Conservation (phyloP, 2,113 vertebrate species). For the Camarhynchus parvulus region DNA sequence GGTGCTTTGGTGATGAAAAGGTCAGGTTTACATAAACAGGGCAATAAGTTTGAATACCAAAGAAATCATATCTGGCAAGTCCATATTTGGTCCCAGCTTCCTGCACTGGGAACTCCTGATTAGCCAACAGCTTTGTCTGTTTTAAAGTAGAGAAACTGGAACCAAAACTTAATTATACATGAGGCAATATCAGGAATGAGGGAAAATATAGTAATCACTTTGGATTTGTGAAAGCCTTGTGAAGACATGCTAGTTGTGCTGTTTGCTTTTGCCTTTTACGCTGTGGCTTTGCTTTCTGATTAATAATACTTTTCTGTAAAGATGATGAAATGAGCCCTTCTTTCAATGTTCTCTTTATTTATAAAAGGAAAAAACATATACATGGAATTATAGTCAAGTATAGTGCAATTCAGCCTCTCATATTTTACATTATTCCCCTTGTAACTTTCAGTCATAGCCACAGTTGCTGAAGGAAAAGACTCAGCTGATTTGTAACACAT, state of each 20-base stretch:
- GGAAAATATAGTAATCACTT: neutral
- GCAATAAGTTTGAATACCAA: neutral
- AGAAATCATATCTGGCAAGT: neutral
- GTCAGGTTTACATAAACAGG: neutral
- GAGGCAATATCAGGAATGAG: neutral
- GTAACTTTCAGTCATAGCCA: neutral
- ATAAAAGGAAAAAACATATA: neutral
- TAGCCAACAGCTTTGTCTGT: neutral
- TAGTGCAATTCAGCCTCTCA: neutral
- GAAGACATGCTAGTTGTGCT: neutral
- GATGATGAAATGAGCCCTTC: neutral
- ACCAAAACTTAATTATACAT: neutral
- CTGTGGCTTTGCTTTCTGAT: neutral
- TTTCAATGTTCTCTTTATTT: neutral
- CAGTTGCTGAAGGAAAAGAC: neutral
- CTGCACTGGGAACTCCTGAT: neutral
- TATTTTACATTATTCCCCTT: neutral
- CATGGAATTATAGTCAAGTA: neutral
- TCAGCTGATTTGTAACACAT: neutral
- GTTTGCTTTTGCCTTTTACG: neutral
- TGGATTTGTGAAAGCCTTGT: neutral
- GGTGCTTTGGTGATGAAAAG: neutral
- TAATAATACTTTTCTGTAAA: neutral
- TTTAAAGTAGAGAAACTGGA: neutral
- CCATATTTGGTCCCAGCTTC: neutral